Evolutionary conservation across 2,797 vertebrate species (phyloP).

Genomic region (Hypotaenidia philippensis): DNA sequence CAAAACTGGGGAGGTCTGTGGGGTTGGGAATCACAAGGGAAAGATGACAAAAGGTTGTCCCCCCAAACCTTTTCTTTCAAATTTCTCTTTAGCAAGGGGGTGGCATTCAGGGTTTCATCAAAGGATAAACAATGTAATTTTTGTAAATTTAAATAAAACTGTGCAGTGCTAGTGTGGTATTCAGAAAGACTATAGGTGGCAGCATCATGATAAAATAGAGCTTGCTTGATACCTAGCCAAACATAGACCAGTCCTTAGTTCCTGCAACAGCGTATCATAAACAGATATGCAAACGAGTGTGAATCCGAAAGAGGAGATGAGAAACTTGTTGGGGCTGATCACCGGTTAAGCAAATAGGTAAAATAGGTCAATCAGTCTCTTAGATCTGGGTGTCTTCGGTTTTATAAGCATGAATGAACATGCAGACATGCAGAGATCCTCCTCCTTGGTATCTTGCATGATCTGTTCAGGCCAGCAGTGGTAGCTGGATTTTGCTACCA

Average conservation of each 20-base stretch:
- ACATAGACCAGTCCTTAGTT: neutral
- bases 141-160: neutral
- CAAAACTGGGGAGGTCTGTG: neutral
- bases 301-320: neutral
- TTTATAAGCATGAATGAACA: neutral
- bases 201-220: constrained; percentile 39
- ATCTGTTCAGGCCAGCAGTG: neutral
- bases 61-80: neutral
- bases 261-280: fast-evolving
- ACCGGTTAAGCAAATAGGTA: neutral
- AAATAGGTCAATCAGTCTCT: neutral
- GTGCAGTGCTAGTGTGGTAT: neutral
- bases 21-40: neutral
- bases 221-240: neutral
- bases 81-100: neutral
- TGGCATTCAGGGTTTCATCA: neutral
- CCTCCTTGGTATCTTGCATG: neutral
- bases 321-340: neutral
- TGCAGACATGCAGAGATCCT: neutral
- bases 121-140: neutral
- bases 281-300: neutral
- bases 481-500: neutral
- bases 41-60: neutral
- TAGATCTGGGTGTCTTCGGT: neutral
- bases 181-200: constrained; percentile 41